A percentile compares a stretch with the other conserved stretches of the same genome.
Evolutionary conservation across 2,888 invertebrate genomes (phyloP).

Genomic region (Didymodactylos carnosus): DNA sequence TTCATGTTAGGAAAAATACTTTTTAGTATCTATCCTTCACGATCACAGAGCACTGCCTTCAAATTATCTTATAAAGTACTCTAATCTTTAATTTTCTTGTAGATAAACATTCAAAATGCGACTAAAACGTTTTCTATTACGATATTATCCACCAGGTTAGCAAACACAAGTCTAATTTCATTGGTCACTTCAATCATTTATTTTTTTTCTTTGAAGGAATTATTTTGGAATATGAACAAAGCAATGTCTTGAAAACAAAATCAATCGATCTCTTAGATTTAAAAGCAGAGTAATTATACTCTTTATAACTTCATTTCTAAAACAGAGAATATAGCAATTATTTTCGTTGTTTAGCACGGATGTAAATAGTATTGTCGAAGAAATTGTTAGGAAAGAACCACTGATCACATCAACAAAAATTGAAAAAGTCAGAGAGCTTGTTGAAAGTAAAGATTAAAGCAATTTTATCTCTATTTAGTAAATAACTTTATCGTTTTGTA

Average conservation of each 20-base stretch:
- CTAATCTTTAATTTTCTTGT: no score
- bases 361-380: slow-evolving; percentile 30
- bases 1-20: no score
- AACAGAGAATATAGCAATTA: background rate
- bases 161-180: background rate
- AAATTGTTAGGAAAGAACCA: slow-evolving; percentile 30
- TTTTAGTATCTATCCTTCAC: no score
- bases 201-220: slow-evolving; percentile 24
- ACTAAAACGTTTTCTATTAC: slow-evolving; percentile 31
- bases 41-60: no score
- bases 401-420: slow-evolving; percentile 30
- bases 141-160: slow-evolving; percentile 34
- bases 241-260: slow-evolving; percentile 31
- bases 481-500: background rate
- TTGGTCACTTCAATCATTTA: background rate
- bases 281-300: slow-evolving; percentile 26
- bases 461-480: background rate
- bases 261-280: slow-evolving; percentile 33
- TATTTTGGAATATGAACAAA: slow-evolving; percentile 34
- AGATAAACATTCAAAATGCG: no score
- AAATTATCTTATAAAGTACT: no score
- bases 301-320: no score
- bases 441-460: slow-evolving; percentile 26
- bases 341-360: slow-evolving; percentile 25
- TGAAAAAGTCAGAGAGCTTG: slow-evolving; percentile 31